Percentiles rank a stretch among this genome's conserved stretches.
Evolutionary conservation across 2,888 invertebrate genomes (phyloP).

Genomic region (Drosophila imparisetae): DNA sequence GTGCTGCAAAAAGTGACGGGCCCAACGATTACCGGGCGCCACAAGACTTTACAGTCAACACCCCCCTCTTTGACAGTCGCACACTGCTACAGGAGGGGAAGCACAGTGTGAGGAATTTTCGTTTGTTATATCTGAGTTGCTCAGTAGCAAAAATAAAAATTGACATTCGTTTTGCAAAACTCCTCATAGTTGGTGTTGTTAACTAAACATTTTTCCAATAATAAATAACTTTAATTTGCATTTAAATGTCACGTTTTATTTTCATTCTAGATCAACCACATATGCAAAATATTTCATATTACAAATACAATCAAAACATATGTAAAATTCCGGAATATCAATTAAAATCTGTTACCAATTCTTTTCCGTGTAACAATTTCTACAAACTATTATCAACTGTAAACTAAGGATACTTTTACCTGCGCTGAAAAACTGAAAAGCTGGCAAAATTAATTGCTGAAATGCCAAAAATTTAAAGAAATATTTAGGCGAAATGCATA

Average conservation of each 20-base stretch:
- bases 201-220: background rate
- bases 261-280: no score
- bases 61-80: background rate
- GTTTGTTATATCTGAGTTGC: background rate
- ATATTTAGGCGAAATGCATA: conserved; percentile 59
- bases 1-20: conserved; percentile 56
- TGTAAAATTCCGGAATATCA: no score
- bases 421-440: conserved; percentile 30
- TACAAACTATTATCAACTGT: conserved; percentile 10
- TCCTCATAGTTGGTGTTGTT: background rate
- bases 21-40: conserved; percentile 56
- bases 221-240: background rate
- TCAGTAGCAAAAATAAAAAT: background rate
- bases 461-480: conserved; percentile 47
- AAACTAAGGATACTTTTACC: conserved; percentile 11
- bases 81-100: conserved; percentile 20
- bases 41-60: conserved; percentile 36
- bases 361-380: background rate
- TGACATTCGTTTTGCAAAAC: background rate
- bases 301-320: no score
- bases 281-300: background rate
- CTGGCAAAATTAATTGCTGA: conserved; percentile 56
- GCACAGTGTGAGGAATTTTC: background rate
- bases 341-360: background rate
- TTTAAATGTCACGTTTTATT: fast-evolving